Evolutionary conservation across 1,140 invertebrate genomes (phyloP).

Genomic region (Drosophila biarmipes): DNA sequence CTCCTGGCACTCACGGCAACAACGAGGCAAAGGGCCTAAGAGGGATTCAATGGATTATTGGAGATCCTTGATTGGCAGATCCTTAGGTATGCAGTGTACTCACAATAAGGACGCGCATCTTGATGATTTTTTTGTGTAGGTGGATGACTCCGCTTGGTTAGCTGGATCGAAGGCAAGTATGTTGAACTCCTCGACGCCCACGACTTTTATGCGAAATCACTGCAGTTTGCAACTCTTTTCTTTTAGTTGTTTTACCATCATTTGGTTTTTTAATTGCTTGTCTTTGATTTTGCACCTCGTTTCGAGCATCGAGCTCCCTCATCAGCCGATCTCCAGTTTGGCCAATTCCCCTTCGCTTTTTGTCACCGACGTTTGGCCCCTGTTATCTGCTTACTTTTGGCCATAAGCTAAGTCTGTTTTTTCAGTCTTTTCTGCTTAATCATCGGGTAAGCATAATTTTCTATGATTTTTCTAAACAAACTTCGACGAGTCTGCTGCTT

Average conservation of each 20-base stretch:
- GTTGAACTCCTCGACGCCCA: constrained; percentile 52
- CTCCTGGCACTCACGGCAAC: constrained; percentile 39
- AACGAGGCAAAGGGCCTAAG: constrained; percentile 50
- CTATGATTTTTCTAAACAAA: constrained; percentile 60
- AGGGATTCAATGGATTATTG: neutral
- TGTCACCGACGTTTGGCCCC: constrained; percentile 13
- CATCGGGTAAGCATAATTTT: constrained; percentile 42
- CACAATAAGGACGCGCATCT: constrained; percentile 72
- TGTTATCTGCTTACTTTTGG: constrained; percentile 10
- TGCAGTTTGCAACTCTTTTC: constrained; percentile 34
- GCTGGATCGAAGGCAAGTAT: constrained; percentile 54
- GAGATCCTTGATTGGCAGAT: neutral
- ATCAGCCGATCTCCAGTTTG: constrained; percentile 23
- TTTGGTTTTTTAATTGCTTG: constrained; percentile 46
- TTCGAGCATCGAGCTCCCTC: constrained; percentile 25
- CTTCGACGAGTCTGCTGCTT: constrained; percentile 38
- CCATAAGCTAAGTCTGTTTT: constrained; percentile 1
- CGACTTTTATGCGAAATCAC: constrained; percentile 65
- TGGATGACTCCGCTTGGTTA: constrained; percentile 53
- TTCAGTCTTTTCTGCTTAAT: constrained; percentile 12
- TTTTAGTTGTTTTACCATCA: constrained; percentile 10
- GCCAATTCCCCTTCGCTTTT: constrained; percentile 40
- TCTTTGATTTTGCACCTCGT: constrained; percentile 45
- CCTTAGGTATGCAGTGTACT: constrained; percentile 31
- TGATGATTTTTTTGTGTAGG: constrained; percentile 33